Evolutionary conservation across 2,888 invertebrate genomes (phyloP), one percentile per base, ranked within the genome.

Genomic region (Coelinius sp.): DNA sequence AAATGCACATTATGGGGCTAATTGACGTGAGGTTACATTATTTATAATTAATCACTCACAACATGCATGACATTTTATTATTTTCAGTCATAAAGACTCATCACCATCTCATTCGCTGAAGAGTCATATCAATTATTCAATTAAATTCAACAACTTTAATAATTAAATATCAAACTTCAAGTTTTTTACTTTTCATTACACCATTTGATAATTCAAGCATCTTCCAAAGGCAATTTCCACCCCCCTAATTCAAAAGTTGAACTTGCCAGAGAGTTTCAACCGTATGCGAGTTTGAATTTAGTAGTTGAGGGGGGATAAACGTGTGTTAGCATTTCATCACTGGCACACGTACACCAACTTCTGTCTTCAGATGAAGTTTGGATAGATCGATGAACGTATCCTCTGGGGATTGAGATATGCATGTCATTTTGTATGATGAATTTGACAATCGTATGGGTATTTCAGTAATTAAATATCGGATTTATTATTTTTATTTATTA

Each of bases 291-390:
- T 38, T 38, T 10, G 20, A 46, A 14, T 46, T 46, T 14, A 20
- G 49, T 20, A 22, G 49, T 38, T n/a, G n/a, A 5, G 38, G 7
- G 49, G 49, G 49, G 49, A 17, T 49, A 49, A 49, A 22, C 49
- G 49, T 22, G 20, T 49, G 49, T 49, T 49, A 49, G 49, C 49
- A 49, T 49, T 49, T 49, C 49, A 49, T 49, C 49, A 20, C 49
- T 49, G 20, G 49, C 22, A 20, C 49, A 8, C n/a, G 38, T 38
- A 38, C 8, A 49, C 20, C 8, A 20, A 14, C 17, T 20, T 20
- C 20, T 49, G 17, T 49, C 49, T 20, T 49, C 2, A 49, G 22
- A 5, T 17, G 22, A 22, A 20, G 20, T 17, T 20, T 49, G 22
- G 22, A 49, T 49, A 17, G 22, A 22, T 20, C 20, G 22, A 49